Evolutionary conservation across 2,797 vertebrate genomes (phyloP), one percentile per base, ranked within the genome.

Genomic region (Enteromius unitaeniatus): DNA sequence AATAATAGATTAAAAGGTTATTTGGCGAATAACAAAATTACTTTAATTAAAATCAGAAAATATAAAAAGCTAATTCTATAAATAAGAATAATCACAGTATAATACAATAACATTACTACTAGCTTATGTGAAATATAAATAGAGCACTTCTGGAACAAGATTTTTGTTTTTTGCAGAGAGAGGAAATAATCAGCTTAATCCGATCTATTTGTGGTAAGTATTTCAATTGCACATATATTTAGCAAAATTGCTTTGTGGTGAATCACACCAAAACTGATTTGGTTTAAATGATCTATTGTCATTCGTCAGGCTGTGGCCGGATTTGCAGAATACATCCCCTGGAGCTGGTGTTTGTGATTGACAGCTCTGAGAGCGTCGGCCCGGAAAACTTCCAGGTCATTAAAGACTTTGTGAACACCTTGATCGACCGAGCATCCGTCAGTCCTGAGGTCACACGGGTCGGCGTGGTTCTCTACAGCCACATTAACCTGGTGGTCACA

Each of bases 301-400:
- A 21, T 6, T 62, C 14, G 3, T 65, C 58, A 95, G 94, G 88
- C 23, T 95, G 94, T 53, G 90, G 86, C 0, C 84, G 88, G 65
- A 83, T 51, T 0, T 95, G 93, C 81, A 90, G 92, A 0, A 83
- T 91, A 45, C 93, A 86, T 1, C 96, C 96, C 0, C 31, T 97
- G 88, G 97, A 99, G 90, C 88, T 97, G 1, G 91, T 97, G 9
- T 97, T 98, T n/a, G 96, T 97, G 87, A 95, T 96, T 1, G 97
- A 98, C 92, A 97, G 97, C 89, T 98, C 97, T 0, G 96, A 97
- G 90, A 97, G 96, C 0, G 94, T 97, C 26, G 96, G 96, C 3
- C 96, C 93, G 0, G 92, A 94, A 1, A 96, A 96, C 91, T 97
- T 97, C 74, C 84, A 95, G 1, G 79, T 96, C 84, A 93, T 96